Evolutionary conservation across 2,113 vertebrate species (phyloP).

Genomic region (Bufo bufo): DNA sequence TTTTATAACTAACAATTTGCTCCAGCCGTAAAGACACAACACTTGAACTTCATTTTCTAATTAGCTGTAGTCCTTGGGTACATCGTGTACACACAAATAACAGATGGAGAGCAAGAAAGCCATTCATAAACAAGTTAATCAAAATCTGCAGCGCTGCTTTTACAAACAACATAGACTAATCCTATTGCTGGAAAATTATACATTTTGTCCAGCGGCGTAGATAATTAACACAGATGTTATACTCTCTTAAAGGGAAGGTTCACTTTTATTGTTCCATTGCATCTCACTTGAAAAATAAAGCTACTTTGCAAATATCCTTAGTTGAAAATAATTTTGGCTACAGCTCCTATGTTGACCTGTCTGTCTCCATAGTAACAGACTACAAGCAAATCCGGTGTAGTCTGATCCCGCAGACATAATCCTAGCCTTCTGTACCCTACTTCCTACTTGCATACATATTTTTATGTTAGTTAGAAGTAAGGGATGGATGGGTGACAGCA

Average conservation of each 20-base stretch:
- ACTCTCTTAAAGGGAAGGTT: background rate
- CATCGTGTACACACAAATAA: slow-evolving; percentile 42
- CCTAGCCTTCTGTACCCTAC: too few species aligned
- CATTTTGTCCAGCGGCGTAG: background rate
- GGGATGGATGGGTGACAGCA: too few species aligned
- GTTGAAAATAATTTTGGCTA: too few species aligned
- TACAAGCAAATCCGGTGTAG: too few species aligned
- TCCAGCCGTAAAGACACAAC: slow-evolving; percentile 17
- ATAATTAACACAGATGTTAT: background rate
- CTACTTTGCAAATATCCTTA: too few species aligned
- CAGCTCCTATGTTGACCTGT: too few species aligned
- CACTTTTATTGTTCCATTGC: background rate
- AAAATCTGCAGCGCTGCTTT: slow-evolving; percentile 20
- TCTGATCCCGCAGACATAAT: too few species aligned
- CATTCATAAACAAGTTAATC: slow-evolving; percentile 33
- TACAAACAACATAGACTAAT: slow-evolving; percentile 30
- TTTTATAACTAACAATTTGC: slow-evolving; percentile 6
- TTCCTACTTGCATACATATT: too few species aligned
- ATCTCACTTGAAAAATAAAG: background rate
- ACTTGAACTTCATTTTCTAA: slow-evolving; percentile 35
- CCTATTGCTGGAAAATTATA: background rate
- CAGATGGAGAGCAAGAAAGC: slow-evolving; percentile 27
- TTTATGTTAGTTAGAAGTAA: too few species aligned
- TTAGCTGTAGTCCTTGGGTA: slow-evolving; percentile 19
- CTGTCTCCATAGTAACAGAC: too few species aligned